Evolutionary conservation across 2,797 vertebrate species (phyloP), one percentile per base, ranked within the genome.

Genomic region (Danio jaintianensis): DNA sequence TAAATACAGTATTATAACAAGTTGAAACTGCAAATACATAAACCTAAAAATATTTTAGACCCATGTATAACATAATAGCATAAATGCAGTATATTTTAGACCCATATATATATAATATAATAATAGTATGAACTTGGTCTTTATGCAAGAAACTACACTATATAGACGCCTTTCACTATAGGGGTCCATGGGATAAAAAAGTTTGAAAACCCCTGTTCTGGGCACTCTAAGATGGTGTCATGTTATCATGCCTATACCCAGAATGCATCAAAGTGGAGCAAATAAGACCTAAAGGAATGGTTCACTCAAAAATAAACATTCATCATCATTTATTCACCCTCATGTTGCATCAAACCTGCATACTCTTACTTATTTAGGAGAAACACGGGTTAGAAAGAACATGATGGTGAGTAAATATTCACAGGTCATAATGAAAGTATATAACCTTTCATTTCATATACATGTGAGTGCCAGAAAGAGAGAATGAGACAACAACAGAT

Each of bases 401-500:
- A 58, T n/a, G 7, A 10, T 1, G 9, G 53, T 11, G 53, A 72
- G 40, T 16, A 58, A 29, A 58, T 45, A 72, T 40, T 15, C 20
- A 47, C 40, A 73, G 42, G 8, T 73, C n/a, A n/a, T 48, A 61
- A 61, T 61, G 42, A 61, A 61, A 59, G 13, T 5, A 3, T n/a
- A 36, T n/a, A 42, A 53, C 15, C 45, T 75, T 75, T 75, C 42
- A 62, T 56, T 73, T 56, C 40, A 72, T 7, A 3, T 15, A 40
- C 40, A 9, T 9, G 47, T 73, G 67, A 71, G 56, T 63, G 58
- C 4, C 8, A 20, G 59, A 56, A 59, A 76, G 67, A 64, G 59
- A 70, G 8, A 62, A 79, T 67, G 47, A 79, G 42, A 52, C 15
- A 50, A 61, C 72, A 75, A 66, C 59, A 64, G 48, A 63, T 55